phyloP scores from a whole-genome alignment of 2,888 invertebrate species.

The Torymus tubicola region DNA sequence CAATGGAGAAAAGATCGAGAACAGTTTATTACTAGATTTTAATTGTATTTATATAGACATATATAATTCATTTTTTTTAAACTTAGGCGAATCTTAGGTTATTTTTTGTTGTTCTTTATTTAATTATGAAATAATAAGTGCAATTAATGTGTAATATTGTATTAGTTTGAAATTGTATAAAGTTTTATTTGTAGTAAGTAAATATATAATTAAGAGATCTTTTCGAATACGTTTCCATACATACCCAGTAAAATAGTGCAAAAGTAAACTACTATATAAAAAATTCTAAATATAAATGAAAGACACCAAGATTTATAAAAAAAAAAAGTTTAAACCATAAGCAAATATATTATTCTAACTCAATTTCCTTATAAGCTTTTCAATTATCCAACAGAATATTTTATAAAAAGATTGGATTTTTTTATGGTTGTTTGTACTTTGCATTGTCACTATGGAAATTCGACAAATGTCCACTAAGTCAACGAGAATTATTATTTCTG shows the following conservation, averaged over 20 bases:
- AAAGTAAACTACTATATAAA: too few relatives aligned
- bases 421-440: not conserved
- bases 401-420: too few relatives aligned
- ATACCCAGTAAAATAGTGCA: too few relatives aligned
- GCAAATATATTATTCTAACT: too few relatives aligned
- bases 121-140: conserved; percentile 37
- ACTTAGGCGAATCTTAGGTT: conserved; percentile 1
- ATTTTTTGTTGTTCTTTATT: conserved; percentile 27
- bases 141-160: conserved; percentile 25
- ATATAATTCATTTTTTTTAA: not conserved
- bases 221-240: too few relatives aligned
- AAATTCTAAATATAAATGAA: too few relatives aligned
- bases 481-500: conserved; percentile 21
- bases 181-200: not conserved
- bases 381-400: too few relatives aligned
- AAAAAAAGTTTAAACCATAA: too few relatives aligned
- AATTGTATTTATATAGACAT: not conserved
- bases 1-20: conserved; percentile 8
- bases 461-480: not conserved
- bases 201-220: not conserved
- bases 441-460: not conserved
- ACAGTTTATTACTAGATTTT: conserved; percentile 28
- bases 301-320: too few relatives aligned
- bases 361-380: too few relatives aligned
- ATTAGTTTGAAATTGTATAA: conserved; percentile 30